Evolutionary conservation across 30 jellyfish, hydroid and myxozoan genomes (phyloP).

Genomic region (Hydra vulgaris): DNA sequence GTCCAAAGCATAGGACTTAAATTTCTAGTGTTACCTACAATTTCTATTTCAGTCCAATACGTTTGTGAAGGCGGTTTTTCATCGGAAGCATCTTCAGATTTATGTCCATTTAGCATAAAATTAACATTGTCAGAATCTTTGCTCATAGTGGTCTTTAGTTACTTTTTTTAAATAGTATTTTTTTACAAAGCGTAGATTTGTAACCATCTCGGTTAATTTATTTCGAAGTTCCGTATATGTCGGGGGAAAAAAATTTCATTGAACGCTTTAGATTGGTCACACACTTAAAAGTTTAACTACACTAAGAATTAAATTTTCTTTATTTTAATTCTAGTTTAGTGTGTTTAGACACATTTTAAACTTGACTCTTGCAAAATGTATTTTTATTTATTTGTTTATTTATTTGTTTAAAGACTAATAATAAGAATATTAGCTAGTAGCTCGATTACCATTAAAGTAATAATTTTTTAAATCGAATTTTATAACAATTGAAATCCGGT

Average conservation of each 20-base stretch:
- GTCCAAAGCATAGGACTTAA: conserved; percentile 93
- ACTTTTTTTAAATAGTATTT: background rate
- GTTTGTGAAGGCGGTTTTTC: conserved; percentile 38
- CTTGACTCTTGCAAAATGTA: too few species aligned
- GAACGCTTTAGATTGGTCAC: background rate
- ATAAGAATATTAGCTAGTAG: too few species aligned
- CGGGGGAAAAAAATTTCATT: background rate
- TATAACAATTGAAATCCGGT: too few species aligned
- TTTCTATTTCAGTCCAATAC: conserved; percentile 76
- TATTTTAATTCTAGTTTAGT: background rate
- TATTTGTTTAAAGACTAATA: too few species aligned
- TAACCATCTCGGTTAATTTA: background rate
- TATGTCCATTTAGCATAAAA: conserved; percentile 47
- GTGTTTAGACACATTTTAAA: background rate
- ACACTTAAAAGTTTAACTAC: background rate
- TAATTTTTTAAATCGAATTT: too few species aligned
- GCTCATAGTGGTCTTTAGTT: conserved; percentile 49
- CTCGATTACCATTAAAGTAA: too few species aligned
- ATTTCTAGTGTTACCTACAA: conserved; percentile 75
- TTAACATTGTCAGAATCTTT: conserved; percentile 52
- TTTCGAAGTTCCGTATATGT: background rate
- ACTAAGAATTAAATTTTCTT: too few species aligned
- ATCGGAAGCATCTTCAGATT: conserved; percentile 41
- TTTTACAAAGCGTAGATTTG: background rate
- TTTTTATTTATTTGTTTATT: too few species aligned